Evolutionary conservation across 2,797 vertebrate genomes (phyloP).

Genomic region (Centropyge bicolor): DNA sequence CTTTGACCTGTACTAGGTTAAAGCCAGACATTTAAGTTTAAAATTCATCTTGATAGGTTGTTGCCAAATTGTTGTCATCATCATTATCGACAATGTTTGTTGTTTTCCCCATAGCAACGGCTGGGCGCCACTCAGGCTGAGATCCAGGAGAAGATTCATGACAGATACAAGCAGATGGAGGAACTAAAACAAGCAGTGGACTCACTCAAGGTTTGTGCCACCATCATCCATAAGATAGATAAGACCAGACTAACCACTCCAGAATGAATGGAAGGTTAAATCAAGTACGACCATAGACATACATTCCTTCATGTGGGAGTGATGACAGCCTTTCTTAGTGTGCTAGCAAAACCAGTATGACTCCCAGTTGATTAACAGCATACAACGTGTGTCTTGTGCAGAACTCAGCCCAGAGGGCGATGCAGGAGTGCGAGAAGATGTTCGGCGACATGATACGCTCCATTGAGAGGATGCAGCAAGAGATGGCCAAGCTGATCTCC

Average conservation of each 20-base stretch:
- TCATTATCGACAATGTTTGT: conserved; percentile 4
- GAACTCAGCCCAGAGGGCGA: conserved; percentile 85
- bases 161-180: conserved; percentile 89
- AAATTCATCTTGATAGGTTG: not conserved
- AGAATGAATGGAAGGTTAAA: conserved; percentile 21
- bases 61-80: not conserved
- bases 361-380: conserved; percentile 44
- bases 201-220: conserved; percentile 82
- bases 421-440: conserved; percentile 89
- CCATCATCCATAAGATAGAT: conserved; percentile 38
- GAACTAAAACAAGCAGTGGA: conserved; percentile 88
- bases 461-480: conserved; percentile 89
- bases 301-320: conserved; percentile 58
- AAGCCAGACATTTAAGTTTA: not conserved
- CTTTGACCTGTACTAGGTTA: not conserved
- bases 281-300: conserved; percentile 9
- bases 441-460: conserved; percentile 87
- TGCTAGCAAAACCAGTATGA: conserved; percentile 45
- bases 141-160: conserved; percentile 89
- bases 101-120: conserved; percentile 78
- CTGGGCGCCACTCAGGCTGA: conserved; percentile 88
- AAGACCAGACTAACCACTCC: conserved; percentile 53
- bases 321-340: conserved; percentile 40
- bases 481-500: conserved; percentile 87
- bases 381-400: conserved; percentile 45